Conservation (phyloP, 2,888 invertebrate species). For the Dynastes tityus region DNA sequence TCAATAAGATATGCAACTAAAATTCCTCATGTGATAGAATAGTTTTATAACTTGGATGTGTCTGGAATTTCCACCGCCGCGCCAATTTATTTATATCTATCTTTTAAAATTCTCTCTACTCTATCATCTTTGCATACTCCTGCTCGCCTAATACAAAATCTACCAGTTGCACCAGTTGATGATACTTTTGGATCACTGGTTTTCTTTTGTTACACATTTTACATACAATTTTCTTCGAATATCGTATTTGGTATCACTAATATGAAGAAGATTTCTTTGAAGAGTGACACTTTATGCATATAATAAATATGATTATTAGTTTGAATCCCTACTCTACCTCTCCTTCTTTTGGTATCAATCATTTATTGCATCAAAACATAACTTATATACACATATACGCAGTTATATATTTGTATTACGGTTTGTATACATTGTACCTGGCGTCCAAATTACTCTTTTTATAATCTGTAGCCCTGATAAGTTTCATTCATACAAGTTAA, state of each 20-base stretch:
- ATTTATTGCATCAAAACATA: no score
- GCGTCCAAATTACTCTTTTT: not conserved
- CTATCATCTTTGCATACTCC: conserved; percentile 42
- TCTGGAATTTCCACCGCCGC: no score
- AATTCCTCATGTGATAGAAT: no score
- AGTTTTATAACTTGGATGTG: no score
- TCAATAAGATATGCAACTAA: no score
- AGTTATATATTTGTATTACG: no score
- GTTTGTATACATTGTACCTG: not conserved
- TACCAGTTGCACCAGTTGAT: conserved; percentile 68
- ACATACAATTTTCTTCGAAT: conserved; percentile 49
- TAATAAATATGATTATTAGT: not conserved
- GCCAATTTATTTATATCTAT: conserved; percentile 5
- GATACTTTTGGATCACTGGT: conserved; percentile 58
- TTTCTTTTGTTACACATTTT: conserved; percentile 56
- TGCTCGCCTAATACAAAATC: conserved; percentile 61
- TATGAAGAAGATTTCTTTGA: not conserved
- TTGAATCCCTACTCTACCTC: not conserved
- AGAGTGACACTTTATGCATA: not conserved
- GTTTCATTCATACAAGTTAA: conserved; percentile 66
- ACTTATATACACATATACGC: no score
- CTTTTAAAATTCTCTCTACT: not conserved
- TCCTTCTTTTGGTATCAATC: not conserved
- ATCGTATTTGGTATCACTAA: conserved; percentile 22
- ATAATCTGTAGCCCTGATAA: conserved; percentile 60